phyloP scores from a whole-genome alignment of 1,140 invertebrate genomes.

The Maniola jurtina region DNA sequence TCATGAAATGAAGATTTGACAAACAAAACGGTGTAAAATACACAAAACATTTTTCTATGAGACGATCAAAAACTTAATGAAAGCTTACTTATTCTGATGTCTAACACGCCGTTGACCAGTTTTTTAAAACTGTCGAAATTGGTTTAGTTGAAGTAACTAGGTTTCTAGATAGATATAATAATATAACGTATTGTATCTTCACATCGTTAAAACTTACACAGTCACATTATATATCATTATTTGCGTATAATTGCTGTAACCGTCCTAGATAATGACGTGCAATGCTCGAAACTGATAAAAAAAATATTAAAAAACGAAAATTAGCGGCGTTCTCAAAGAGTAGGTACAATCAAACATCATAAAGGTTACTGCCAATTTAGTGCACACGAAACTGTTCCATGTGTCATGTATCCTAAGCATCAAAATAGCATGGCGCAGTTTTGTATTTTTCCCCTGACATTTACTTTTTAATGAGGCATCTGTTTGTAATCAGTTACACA shows the following conservation, averaged over 20 bases:
- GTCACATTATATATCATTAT: neutral
- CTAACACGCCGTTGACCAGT: too few relatives aligned
- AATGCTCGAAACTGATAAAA: conserved; percentile 5
- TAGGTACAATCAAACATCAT: conserved; percentile 14
- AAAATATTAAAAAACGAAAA: conserved; percentile 22
- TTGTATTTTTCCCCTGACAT: conserved; percentile 18
- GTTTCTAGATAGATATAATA: too few relatives aligned
- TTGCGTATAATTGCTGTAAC: neutral
- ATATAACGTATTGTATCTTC: neutral
- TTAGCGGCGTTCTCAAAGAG: conserved; percentile 26
- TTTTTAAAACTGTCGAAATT: too few relatives aligned
- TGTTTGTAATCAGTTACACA: conserved; percentile 20
- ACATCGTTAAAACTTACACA: neutral
- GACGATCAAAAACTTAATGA: too few relatives aligned
- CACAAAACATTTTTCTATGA: too few relatives aligned
- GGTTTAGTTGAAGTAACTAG: too few relatives aligned
- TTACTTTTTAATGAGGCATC: conserved; percentile 24
- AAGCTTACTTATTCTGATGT: too few relatives aligned
- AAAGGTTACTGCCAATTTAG: conserved; percentile 12
- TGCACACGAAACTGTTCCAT: conserved; percentile 12
- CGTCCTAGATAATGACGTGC: conserved; percentile 1
- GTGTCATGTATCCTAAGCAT: neutral
- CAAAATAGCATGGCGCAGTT: conserved; percentile 9
- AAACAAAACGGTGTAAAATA: too few relatives aligned
- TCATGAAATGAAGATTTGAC: too few relatives aligned